Conservation (phyloP, 2,797 vertebrate species). For the Acanthis flammea region DNA sequence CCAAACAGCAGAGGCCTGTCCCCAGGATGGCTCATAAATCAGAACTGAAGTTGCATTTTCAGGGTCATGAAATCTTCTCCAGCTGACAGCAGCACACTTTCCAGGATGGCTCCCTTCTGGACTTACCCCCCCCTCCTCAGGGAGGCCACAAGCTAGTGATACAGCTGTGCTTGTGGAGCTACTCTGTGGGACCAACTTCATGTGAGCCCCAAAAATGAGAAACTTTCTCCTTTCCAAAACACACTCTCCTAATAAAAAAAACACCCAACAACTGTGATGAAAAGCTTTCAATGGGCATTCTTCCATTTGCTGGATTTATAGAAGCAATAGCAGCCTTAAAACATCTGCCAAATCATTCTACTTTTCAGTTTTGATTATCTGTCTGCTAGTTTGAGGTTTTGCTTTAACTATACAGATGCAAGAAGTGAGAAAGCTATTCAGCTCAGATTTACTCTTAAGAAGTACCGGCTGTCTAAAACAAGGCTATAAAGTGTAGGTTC, state of each 20-base stretch:
- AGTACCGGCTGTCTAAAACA: slow-evolving; percentile 57
- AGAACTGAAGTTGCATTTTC: background rate
- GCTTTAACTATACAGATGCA: slow-evolving; percentile 57
- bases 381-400: slow-evolving; percentile 43
- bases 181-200: background rate
- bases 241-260: background rate
- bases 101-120: background rate
- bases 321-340: slow-evolving; percentile 36
- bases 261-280: background rate
- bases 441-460: slow-evolving; percentile 64
- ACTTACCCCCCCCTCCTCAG: background rate
- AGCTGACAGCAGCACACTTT: background rate
- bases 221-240: background rate
- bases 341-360: slow-evolving; percentile 59
- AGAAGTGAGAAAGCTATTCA: slow-evolving; percentile 56
- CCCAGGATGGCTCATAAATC: background rate
- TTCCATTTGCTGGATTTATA: slow-evolving; percentile 53
- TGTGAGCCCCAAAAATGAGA: background rate
- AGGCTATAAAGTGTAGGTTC: slow-evolving; percentile 63
- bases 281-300: background rate
- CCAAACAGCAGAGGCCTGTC: slow-evolving; percentile 3
- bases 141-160: background rate
- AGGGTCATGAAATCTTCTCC: background rate
- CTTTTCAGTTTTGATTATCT: slow-evolving; percentile 63
- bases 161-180: background rate